Evolutionary conservation across 1,140 invertebrate species (phyloP).

Genomic region (Harlomillsia oculata): DNA sequence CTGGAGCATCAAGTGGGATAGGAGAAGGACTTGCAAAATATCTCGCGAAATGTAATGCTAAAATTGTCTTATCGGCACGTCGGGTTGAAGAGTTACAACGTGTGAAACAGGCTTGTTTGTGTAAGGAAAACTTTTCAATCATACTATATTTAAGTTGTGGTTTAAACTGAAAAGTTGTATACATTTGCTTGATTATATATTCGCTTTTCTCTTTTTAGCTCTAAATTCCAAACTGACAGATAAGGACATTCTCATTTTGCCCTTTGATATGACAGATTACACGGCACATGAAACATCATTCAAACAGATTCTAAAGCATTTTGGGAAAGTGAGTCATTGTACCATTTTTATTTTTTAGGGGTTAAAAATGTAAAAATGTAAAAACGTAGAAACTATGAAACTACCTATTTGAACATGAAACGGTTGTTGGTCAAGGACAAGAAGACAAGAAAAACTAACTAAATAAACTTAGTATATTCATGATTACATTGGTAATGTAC

Average conservation of each 20-base stretch:
- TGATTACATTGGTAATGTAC: too few relatives aligned
- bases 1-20: constrained; percentile 80
- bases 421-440: too few relatives aligned
- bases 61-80: constrained; percentile 66
- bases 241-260: constrained; percentile 57
- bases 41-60: constrained; percentile 58
- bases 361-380: too few relatives aligned
- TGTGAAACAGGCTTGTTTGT: constrained; percentile 60
- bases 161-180: too few relatives aligned
- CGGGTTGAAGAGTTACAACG: constrained; percentile 56
- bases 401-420: too few relatives aligned
- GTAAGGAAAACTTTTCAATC: too few relatives aligned
- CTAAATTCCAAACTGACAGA: constrained; percentile 46
- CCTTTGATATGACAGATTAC: constrained; percentile 58
- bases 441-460: too few relatives aligned
- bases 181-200: too few relatives aligned
- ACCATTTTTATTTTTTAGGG: too few relatives aligned
- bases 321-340: constrained; percentile 58
- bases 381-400: too few relatives aligned
- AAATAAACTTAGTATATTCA: too few relatives aligned
- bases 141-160: too few relatives aligned
- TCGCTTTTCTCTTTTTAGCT: constrained; percentile 22
- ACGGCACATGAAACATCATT: constrained; percentile 54
- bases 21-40: constrained; percentile 65
- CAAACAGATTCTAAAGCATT: constrained; percentile 56